A percentile compares a stretch with the other conserved stretches of the same genome.
Evolutionary conservation across 2,888 invertebrate species (phyloP).

Genomic region (Acleris cristana): DNA sequence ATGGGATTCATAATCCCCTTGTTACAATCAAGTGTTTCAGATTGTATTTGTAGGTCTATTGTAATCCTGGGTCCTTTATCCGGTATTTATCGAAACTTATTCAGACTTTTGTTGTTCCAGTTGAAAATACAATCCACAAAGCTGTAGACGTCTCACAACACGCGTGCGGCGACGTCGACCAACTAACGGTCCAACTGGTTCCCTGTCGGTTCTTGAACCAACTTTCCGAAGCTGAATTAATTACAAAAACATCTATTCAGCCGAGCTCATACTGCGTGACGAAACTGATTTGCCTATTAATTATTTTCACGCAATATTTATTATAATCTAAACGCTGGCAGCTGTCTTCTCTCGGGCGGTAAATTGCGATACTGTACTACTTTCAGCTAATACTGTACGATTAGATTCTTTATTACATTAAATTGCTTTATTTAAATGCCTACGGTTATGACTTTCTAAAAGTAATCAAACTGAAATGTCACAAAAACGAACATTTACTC

Average conservation of each 20-base stretch:
- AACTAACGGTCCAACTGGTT: constrained; percentile 39
- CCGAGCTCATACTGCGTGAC: constrained; percentile 38
- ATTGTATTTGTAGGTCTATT: no score
- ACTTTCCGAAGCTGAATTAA: constrained; percentile 38
- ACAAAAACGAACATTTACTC: not conserved
- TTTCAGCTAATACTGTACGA: constrained; percentile 15
- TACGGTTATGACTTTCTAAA: not conserved
- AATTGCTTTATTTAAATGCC: constrained; percentile 11
- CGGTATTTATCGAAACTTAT: not conserved
- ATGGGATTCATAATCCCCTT: no score
- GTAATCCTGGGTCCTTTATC: no score
- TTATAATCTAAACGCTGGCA: constrained; percentile 34
- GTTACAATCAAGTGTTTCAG: no score
- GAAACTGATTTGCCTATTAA: constrained; percentile 40
- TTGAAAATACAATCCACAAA: not conserved
- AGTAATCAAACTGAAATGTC: not conserved
- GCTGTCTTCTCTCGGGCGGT: constrained; percentile 31
- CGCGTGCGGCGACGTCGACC: not conserved
- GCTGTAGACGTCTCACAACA: not conserved
- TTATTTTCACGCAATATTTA: constrained; percentile 42
- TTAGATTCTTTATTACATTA: constrained; percentile 28
- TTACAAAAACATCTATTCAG: constrained; percentile 35
- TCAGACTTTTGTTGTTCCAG: not conserved
- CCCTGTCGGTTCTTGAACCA: constrained; percentile 18
- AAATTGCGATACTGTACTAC: constrained; percentile 27